Evolutionary conservation across 2,797 vertebrate genomes (phyloP), one percentile per base, ranked within the genome.

Genomic region (Peromyscus melanophrys): DNA sequence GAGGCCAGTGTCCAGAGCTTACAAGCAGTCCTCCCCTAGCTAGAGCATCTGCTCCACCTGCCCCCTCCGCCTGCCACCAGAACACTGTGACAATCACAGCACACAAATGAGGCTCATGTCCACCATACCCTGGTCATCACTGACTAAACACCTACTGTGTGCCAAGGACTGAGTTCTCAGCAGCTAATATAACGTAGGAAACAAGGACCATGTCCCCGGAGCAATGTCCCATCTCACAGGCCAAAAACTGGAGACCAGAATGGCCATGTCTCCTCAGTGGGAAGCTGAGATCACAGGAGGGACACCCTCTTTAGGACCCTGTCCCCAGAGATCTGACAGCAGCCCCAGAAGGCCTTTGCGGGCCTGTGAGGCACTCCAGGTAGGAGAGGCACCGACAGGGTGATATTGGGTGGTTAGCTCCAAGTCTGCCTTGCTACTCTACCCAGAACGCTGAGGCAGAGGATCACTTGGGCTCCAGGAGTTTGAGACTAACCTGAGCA

Each of bases 21-120:
- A 10, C 0, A 34, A 11, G 1, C 2, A 21, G 8, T 11, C 29
- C 75, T 25, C 13, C 21, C 14, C 73, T 57, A 3, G 46, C 65
- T 27, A 46, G 61, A 34, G 57, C 29, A 31, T 4, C 5, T 0
- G 4, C 0, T 6, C 55, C 65, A 0, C 4, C 7, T 4, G 21
- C 19, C 57, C 34, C 17, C 52, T 61, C 63, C 23, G 0, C 34
- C 37, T 2, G 40, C 21, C 52, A 25, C 46, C 52, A 10, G 61
- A 71, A 25, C 49, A 1, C 4, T 11, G 17, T 0, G 16, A 37
- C 37, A 11, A 12, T 4, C 40, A 16, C 10, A 31, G 2, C 0
- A 10, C 4, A 21, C 0, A 4, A 6, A 25, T 0, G 0, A 10
- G 0, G 14, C 76, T 19, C 78, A 59, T 19, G 12, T 10, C 63